Evolutionary conservation across 1,140 invertebrate species (phyloP).

Genomic region (Stratiolaelaps scimitus): DNA sequence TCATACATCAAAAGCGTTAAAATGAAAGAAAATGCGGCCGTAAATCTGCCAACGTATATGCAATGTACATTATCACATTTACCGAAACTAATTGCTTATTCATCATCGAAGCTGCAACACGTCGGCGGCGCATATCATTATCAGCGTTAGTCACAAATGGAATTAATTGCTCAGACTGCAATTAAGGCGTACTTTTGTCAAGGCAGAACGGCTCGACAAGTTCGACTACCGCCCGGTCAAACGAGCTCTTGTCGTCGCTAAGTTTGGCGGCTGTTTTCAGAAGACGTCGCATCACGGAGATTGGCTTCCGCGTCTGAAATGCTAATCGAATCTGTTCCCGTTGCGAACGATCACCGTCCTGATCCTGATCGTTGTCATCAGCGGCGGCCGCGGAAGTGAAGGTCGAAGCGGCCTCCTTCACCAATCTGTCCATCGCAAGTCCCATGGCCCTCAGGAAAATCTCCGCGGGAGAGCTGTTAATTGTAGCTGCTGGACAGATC

Average conservation of each 20-base stretch:
- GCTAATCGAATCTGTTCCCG: background rate
- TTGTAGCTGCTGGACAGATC: background rate
- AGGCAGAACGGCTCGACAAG: background rate
- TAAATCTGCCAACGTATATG: too few relatives aligned
- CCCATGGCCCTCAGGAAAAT: background rate
- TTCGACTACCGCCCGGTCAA: constrained; percentile 6
- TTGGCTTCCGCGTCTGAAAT: constrained; percentile 21
- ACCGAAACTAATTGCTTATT: too few relatives aligned
- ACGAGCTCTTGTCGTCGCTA: background rate
- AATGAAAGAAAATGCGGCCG: too few relatives aligned
- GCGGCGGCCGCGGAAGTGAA: too few relatives aligned
- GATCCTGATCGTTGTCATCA: background rate
- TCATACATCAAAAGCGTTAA: too few relatives aligned
- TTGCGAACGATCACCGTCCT: background rate
- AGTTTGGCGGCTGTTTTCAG: background rate
- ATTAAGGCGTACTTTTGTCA: constrained; percentile 9
- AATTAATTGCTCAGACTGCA: too few relatives aligned
- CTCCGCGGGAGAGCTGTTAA: background rate
- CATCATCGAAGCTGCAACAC: too few relatives aligned
- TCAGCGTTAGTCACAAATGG: too few relatives aligned
- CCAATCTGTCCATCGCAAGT: background rate
- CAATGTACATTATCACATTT: too few relatives aligned
- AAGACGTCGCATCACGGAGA: background rate
- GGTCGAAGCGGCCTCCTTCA: background rate
- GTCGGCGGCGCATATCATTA: too few relatives aligned